Base-by-base conservation (phyloP, 2,113 vertebrate species). In the Mohoua ochrocephala region DNA sequence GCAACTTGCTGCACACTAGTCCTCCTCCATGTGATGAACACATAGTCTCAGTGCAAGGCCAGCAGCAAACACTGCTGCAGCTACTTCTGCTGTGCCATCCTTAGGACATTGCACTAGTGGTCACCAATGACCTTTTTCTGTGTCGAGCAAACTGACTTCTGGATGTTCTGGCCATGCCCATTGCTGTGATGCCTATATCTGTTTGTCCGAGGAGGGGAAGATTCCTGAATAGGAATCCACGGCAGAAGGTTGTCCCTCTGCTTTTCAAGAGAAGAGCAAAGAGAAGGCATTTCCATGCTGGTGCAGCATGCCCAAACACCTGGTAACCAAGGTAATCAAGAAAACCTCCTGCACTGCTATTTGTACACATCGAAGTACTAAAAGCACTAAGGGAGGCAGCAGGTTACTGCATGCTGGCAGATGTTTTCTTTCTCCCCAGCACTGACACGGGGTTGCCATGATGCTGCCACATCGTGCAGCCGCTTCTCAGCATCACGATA, bases 181-280 rank as follows among this genome's bases (percentile, higher is more conserved):
- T 23, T 0, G 2, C 39, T 12, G 9, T 35, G 26, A 67, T 28
- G 17, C 19, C 61, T 70, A 1, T 1, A 3, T 50, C 39, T 31
- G 27, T 21, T 65, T 75, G 33, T 23, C 20, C 8, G 22, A 13
- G 13, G 9, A 5, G 11, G 7, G 7, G 7, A 39, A 23, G 22
- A 67, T 60, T 81, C 52, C 60, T 64, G 44, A 85, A 39, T 7
- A 17, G 52, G 30, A 78, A 71, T 49, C 23, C 47, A 47, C 12
- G 52, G 53, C 61, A 82, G 61, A 37, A 82, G 30, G 30, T 6
- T 42, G 35, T 27, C 26, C 20, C 61, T 83, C 41, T 2, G 17
- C 10, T 90, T 79, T 60, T 14, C 24, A 54, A 64, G 60, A 67
- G 19, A 69, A 56, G 5, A 47, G 24, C 21, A 31, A 54, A 77